Conservation (phyloP, 2,113 vertebrate genomes). For the Limnothrissa miodon region DNA sequence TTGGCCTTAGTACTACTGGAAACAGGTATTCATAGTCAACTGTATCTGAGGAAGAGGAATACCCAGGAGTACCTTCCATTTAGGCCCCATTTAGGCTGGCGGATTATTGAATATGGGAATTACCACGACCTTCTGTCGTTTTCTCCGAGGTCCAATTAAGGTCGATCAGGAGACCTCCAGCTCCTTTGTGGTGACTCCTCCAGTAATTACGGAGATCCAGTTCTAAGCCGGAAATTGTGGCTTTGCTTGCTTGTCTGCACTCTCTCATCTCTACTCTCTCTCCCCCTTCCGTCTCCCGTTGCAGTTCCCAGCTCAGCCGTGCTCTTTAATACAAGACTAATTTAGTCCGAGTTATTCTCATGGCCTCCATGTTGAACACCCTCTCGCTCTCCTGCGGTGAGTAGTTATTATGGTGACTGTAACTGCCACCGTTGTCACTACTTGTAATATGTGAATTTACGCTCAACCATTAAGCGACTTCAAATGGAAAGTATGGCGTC, state of each 20-base stretch:
- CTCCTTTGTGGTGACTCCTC: constrained; percentile 34
- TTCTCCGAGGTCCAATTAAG: constrained; percentile 50
- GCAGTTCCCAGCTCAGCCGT: background rate
- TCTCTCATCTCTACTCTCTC: background rate
- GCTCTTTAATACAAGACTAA: background rate
- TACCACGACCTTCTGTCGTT: constrained; percentile 25
- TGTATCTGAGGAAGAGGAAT: background rate
- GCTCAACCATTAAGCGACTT: background rate
- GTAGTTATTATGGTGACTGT: background rate
- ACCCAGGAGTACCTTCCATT: background rate
- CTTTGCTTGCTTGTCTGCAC: background rate
- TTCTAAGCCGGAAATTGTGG: constrained; percentile 39
- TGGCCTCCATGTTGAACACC: background rate
- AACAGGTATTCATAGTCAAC: background rate
- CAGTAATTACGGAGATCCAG: constrained; percentile 46
- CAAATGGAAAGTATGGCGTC: background rate
- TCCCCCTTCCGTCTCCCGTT: background rate
- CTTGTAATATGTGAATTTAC: background rate
- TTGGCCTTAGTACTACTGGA: background rate
- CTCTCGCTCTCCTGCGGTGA: background rate
- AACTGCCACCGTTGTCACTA: constrained; percentile 1
- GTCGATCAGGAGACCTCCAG: constrained; percentile 38
- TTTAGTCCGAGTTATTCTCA: background rate
- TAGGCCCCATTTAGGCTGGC: background rate
- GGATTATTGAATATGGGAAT: constrained; percentile 16